phyloP scores from a whole-genome alignment of 2,888 invertebrate genomes.

The Elmis aenea region DNA sequence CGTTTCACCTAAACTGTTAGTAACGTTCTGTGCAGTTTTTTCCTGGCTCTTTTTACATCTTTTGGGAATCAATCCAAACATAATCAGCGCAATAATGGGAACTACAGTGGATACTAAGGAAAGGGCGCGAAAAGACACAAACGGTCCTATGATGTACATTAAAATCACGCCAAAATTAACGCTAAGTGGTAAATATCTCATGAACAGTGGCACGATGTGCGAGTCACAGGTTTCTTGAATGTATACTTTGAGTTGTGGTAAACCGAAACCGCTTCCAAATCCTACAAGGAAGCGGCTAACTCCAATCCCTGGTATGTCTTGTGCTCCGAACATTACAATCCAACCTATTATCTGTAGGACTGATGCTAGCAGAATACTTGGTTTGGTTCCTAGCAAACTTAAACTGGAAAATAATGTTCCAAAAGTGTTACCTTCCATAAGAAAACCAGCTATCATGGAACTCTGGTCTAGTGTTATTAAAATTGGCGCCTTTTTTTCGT shows the following conservation, averaged over 20 bases:
- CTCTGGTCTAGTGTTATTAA: slow-evolving; percentile 24
- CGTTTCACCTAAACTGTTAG: background rate
- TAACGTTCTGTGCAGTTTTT: background rate
- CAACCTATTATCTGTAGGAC: slow-evolving; percentile 25
- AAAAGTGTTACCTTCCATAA: slow-evolving; percentile 28
- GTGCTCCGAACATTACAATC: slow-evolving; percentile 25
- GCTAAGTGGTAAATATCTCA: slow-evolving; percentile 18
- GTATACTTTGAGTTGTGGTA: slow-evolving; percentile 24
- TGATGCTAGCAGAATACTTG: slow-evolving; percentile 20
- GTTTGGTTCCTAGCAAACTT: slow-evolving; percentile 21
- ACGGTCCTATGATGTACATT: slow-evolving; percentile 19
- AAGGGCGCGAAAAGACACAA: slow-evolving; percentile 19
- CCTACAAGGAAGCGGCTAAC: slow-evolving; percentile 22
- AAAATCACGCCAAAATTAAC: slow-evolving; percentile 22
- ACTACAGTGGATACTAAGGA: slow-evolving; percentile 18
- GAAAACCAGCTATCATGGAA: slow-evolving; percentile 25
- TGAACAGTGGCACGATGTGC: slow-evolving; percentile 12
- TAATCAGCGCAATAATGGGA: slow-evolving; percentile 16
- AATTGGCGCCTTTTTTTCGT: slow-evolving; percentile 21
- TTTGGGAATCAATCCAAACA: slow-evolving; percentile 14
- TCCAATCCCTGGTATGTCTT: slow-evolving; percentile 22
- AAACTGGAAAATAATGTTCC: slow-evolving; percentile 23
- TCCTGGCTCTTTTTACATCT: background rate
- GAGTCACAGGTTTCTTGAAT: slow-evolving; percentile 24
- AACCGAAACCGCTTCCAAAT: slow-evolving; percentile 25